Evolutionary conservation across 2,797 vertebrate species (phyloP).

Genomic region (Valencia hispanica): DNA sequence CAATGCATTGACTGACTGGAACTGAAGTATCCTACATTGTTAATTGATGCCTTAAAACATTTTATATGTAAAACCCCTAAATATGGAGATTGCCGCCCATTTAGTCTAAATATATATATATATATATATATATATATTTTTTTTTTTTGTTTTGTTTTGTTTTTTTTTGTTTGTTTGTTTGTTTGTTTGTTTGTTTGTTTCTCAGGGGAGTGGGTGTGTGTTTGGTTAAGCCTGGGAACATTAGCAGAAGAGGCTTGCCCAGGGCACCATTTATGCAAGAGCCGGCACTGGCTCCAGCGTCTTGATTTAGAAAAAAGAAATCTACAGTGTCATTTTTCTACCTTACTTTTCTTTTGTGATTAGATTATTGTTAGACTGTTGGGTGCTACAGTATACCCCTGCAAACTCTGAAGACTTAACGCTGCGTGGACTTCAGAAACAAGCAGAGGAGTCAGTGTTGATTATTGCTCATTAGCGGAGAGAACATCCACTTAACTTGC

Average conservation of each 20-base stretch:
- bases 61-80: background rate
- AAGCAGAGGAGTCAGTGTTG: slow-evolving; percentile 88
- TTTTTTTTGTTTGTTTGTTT: background rate
- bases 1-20: background rate
- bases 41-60: background rate
- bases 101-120: too few relatives aligned
- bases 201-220: background rate
- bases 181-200: background rate
- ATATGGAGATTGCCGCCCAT: background rate
- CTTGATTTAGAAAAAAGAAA: background rate
- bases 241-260: background rate
- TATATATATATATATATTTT: background rate
- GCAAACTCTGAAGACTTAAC: slow-evolving; percentile 76
- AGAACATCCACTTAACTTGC: slow-evolving; percentile 89
- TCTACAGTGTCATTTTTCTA: slow-evolving; percentile 6
- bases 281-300: background rate
- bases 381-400: slow-evolving; percentile 26
- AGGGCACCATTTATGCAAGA: background rate
- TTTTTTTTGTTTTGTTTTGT: background rate
- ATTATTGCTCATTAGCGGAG: slow-evolving; percentile 92
- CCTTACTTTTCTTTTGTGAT: slow-evolving; percentile 1
- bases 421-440: slow-evolving; percentile 83
- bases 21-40: background rate
- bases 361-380: slow-evolving; percentile 6
- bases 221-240: too few relatives aligned